Conservation (phyloP, 2,113 vertebrate species). For the human region GRCh38 chr6:55396001-55396500, state of each 20-base stretch:
- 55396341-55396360: not conserved
- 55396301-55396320: slow-evolving; percentile 54
- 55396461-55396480: slow-evolving; percentile 30
- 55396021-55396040: slow-evolving; percentile 71
- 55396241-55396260: slow-evolving; percentile 58
- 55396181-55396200: slow-evolving; percentile 51
- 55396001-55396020: slow-evolving; percentile 68
- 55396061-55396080: slow-evolving; percentile 66
- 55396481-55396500: not conserved
- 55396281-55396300: slow-evolving; percentile 61
- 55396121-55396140: slow-evolving; percentile 65
- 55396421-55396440: not conserved
- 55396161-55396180: slow-evolving; percentile 59
- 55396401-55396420: not conserved
- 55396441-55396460: not conserved
- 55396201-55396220: slow-evolving; percentile 50
- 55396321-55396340: slow-evolving; percentile 22
- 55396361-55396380: not conserved
- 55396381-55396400: slow-evolving; percentile 1
- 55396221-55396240: slow-evolving; percentile 65
- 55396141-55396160: slow-evolving; percentile 55
- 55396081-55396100: slow-evolving; percentile 65
- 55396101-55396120: slow-evolving; percentile 47
- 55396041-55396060: slow-evolving; percentile 76
- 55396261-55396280: slow-evolving; percentile 62